Percentiles rank a stretch among this genome's conserved stretches.
phyloP scores from a whole-genome alignment of 1,140 invertebrate genomes.

The Lineus longissimus region DNA sequence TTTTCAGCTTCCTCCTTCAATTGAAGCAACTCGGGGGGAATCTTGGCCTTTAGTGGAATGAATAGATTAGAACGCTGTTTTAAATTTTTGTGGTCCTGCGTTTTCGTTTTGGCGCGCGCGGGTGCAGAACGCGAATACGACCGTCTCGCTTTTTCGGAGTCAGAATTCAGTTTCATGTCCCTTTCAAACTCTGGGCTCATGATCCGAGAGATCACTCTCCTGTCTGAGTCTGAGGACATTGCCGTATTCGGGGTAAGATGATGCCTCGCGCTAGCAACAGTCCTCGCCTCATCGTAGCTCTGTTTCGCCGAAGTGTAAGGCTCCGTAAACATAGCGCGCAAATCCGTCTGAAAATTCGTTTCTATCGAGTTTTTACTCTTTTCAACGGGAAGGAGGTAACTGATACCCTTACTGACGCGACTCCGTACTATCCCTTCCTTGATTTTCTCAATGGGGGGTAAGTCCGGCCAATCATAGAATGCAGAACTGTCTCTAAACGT shows the following conservation, averaged over 20 bases:
- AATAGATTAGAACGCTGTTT: conserved; percentile 31
- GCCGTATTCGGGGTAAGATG: conserved; percentile 38
- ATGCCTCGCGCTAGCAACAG: conserved; percentile 33
- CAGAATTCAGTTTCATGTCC: conserved; percentile 31
- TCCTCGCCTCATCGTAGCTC: conserved; percentile 31
- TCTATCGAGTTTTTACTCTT: conserved; percentile 42
- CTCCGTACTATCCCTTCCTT: conserved; percentile 43
- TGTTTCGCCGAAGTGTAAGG: conserved; percentile 33
- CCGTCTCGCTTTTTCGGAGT: conserved; percentile 33
- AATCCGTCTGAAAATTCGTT: conserved; percentile 36
- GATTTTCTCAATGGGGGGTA: conserved; percentile 40
- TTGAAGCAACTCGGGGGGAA: conserved; percentile 35
- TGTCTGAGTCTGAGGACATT: conserved; percentile 17
- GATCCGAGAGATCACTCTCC: conserved; percentile 25
- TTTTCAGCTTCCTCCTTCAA: conserved; percentile 37
- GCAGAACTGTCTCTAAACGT: too few relatives aligned
- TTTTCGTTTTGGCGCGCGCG: conserved; percentile 24
- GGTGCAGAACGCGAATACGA: conserved; percentile 38
- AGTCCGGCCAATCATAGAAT: conserved; percentile 41
- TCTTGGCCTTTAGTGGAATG: conserved; percentile 31
- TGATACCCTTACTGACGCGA: conserved; percentile 38
- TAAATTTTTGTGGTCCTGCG: conserved; percentile 22
- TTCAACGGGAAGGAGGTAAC: conserved; percentile 44
- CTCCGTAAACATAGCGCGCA: conserved; percentile 44
- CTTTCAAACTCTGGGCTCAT: conserved; percentile 17